phyloP scores from a whole-genome alignment of 2,888 invertebrate genomes.

The Cheilosia scutellata region DNA sequence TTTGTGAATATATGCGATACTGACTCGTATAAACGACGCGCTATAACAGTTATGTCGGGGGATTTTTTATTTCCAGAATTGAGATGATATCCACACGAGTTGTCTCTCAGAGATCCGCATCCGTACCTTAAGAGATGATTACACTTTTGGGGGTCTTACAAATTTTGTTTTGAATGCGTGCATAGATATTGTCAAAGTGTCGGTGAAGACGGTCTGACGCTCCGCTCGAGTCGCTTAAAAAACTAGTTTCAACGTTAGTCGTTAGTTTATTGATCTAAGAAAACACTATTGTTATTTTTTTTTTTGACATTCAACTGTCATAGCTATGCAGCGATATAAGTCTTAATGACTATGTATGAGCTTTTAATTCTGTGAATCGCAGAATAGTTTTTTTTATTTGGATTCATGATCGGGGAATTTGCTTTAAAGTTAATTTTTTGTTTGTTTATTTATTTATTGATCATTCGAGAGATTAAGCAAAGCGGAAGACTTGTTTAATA shows the following conservation, averaged over 20 bases:
- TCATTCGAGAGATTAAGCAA: constrained; percentile 21
- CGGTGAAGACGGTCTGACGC: constrained; percentile 20
- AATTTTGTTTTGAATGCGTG: neutral
- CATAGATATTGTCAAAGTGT: constrained; percentile 25
- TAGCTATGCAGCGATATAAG: constrained; percentile 13
- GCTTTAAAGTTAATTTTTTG: neutral
- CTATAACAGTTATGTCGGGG: neutral
- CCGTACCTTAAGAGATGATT: constrained; percentile 21
- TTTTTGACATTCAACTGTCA: neutral
- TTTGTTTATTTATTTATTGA: constrained; percentile 10
- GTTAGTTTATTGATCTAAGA: neutral
- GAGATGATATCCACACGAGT: neutral
- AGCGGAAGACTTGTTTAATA: constrained; percentile 6
- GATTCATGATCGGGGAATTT: neutral
- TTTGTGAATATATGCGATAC: neutral
- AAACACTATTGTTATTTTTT: neutral
- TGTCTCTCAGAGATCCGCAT: neutral
- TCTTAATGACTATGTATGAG: neutral
- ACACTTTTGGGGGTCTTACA: constrained; percentile 19
- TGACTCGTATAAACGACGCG: no score
- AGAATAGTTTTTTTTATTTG: constrained; percentile 12
- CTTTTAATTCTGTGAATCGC: constrained; percentile 13
- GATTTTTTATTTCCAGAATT: constrained; percentile 10
- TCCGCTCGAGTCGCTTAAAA: neutral
- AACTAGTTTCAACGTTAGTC: constrained; percentile 28